Evolutionary conservation across 1,140 invertebrate genomes (phyloP), one percentile per base, ranked within the genome.

Genomic region (Amphibalanus amphitrite): DNA sequence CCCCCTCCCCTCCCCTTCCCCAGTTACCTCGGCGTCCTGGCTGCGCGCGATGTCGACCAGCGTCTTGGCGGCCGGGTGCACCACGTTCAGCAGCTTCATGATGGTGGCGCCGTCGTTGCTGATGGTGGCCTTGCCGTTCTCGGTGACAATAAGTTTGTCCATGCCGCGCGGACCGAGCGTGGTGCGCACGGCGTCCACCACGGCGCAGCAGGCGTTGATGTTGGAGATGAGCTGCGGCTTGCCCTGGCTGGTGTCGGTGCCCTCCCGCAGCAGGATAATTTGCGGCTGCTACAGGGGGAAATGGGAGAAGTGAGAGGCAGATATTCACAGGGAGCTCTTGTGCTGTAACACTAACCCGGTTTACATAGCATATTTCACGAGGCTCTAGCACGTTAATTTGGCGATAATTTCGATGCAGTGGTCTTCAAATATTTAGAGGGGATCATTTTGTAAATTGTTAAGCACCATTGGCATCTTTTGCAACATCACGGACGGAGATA

Each of bases 101-200:
- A 99, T 98, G 25, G 97, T 99, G 15, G 97, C 97, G 29, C 97
- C 97, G 84, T 99, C 97, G 81, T 99, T 99, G 0, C 97, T 99
- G 76, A 99, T 98, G 0, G 95, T 96, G 0, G 92, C 88, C 80
- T 93, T 93, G 3, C 93, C 85, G 72, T 86, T 85, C 72, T 84
- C 82, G 79, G 95, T 89, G 1, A 99, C 94, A 77, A 99, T 97
- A 28, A 99, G 84, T 81, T 99, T 99, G 81, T 99, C 97, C 96
- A 99, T 97, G 40, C 97, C 97, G 38, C 97, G 86, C 69, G 97
- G 97, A 73, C 97, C 97, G 20, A 99, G 83, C 3, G 97, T 99
- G 26, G 97, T 98, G 67, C 95, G 85, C 33, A 94, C 90, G 70
- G 95, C 91, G 85, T 99, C 96, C 26, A 93, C 92, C 67, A 99